Conservation (phyloP, 1,140 invertebrate species). For the Pogonus chalceus region DNA sequence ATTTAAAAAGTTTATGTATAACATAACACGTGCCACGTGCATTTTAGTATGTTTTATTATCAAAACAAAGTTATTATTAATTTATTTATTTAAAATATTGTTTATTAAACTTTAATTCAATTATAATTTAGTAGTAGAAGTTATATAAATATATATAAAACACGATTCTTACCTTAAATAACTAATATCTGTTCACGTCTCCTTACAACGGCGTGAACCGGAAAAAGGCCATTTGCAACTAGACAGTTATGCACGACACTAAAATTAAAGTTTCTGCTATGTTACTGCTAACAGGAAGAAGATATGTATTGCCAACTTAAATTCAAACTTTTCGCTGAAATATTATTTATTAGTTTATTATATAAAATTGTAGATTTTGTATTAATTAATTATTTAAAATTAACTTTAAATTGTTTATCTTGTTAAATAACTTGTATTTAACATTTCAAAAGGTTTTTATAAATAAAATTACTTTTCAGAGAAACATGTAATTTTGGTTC, state of each 20-base stretch:
- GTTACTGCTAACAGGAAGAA: neutral
- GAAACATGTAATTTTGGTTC: too few relatives aligned
- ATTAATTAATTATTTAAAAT: too few relatives aligned
- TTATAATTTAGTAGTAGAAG: neutral
- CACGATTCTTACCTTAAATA: constrained; percentile 20
- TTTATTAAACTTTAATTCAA: too few relatives aligned
- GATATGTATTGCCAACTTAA: neutral
- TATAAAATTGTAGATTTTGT: too few relatives aligned
- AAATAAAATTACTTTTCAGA: too few relatives aligned
- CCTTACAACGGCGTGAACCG: constrained; percentile 30
- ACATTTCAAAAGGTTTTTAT: too few relatives aligned
- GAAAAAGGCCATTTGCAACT: constrained; percentile 30
- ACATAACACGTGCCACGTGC: constrained; percentile 5
- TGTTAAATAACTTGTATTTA: too few relatives aligned
- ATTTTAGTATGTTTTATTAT: constrained; percentile 2
- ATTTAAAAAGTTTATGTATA: neutral
- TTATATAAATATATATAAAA: neutral
- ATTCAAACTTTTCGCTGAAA: neutral
- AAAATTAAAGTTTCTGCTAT: too few relatives aligned
- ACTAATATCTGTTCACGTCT: constrained; percentile 29
- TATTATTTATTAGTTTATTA: too few relatives aligned
- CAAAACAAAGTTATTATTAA: constrained; percentile 3
- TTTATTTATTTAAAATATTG: constrained; percentile 6
- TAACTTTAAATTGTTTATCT: too few relatives aligned
- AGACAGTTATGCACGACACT: neutral